These are phyloP conservation scores for Enteromius anoplus DNA, from an alignment of 2,797 vertebrate genomes.

Conservation along the genomic window DNA sequence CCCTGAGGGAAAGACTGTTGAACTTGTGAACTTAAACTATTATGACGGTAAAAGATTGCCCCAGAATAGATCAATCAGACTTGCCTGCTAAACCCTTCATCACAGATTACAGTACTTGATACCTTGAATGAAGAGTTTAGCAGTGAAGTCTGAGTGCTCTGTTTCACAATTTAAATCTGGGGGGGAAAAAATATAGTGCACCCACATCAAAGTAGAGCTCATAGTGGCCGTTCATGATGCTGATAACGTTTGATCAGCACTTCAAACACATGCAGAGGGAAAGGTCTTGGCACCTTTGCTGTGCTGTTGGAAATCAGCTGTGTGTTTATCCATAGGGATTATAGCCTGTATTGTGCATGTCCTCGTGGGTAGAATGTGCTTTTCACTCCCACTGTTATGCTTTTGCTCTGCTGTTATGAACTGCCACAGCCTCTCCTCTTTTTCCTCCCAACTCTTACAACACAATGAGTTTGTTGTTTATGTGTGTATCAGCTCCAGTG, in stretches of 20 bases:
- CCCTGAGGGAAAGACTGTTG: constrained; percentile 15
- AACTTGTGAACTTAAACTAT: constrained; percentile 17
- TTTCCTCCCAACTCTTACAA: constrained; percentile 39
- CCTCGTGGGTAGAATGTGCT: constrained; percentile 41
- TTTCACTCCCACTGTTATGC: constrained; percentile 46
- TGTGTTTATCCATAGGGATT: constrained; percentile 70
- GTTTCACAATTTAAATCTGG: neutral
- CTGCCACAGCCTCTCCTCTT: constrained; percentile 31
- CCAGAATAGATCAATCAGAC: neutral
- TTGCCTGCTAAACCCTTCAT: neutral
- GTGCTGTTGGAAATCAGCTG: constrained; percentile 61
- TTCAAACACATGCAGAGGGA: neutral
- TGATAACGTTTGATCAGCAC: neutral
- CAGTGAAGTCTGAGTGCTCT: neutral
- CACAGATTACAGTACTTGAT: neutral
- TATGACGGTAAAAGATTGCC: constrained; percentile 14
- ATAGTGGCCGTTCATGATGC: neutral
- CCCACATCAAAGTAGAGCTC: neutral
- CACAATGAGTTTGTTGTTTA: constrained; percentile 53
- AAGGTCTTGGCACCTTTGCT: constrained; percentile 45
- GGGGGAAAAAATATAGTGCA: neutral
- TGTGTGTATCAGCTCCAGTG: constrained; percentile 17
- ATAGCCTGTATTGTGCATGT: constrained; percentile 59
- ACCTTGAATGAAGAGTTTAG: neutral
- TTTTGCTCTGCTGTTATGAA: constrained; percentile 66